Percentiles rank a stretch among this genome's conserved stretches.
These are phyloP conservation scores for Oxytorus armatus DNA, from an alignment of 2,888 invertebrate genomes.

Conservation along the genomic window DNA sequence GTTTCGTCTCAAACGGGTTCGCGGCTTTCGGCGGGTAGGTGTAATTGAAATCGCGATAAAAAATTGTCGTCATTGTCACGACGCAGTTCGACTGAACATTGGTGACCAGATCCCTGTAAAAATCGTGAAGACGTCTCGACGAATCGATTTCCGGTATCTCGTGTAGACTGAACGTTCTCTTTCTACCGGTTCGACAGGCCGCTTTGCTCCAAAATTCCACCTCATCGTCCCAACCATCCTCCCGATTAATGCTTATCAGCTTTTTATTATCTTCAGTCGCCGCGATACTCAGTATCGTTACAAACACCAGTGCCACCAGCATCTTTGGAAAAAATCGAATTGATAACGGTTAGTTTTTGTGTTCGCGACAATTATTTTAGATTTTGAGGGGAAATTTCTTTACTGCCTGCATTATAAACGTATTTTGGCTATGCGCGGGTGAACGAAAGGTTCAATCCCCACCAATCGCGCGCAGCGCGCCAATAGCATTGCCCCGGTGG, in stretches of 20 bases:
- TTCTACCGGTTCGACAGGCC: conserved; percentile 45
- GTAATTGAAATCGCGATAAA: background rate
- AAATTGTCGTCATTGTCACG: conserved; percentile 15
- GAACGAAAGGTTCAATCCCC: too few relatives aligned
- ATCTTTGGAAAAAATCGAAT: conserved; percentile 32
- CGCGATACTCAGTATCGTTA: conserved; percentile 8
- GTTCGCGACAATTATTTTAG: background rate
- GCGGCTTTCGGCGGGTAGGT: background rate
- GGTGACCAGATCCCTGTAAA: conserved; percentile 35
- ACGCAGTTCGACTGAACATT: conserved; percentile 45
- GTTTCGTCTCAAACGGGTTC: background rate
- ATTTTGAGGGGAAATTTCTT: too few relatives aligned
- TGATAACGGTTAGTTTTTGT: background rate
- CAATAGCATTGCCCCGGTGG: too few relatives aligned
- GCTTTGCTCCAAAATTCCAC: conserved; percentile 46
- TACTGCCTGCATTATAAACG: too few relatives aligned
- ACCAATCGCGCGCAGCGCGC: too few relatives aligned
- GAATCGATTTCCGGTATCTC: conserved; percentile 22
- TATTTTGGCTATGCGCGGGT: too few relatives aligned
- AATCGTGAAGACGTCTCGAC: conserved; percentile 40
- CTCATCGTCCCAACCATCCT: conserved; percentile 30
- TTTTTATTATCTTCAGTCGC: background rate
- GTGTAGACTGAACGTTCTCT: conserved; percentile 42
- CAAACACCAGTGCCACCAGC: conserved; percentile 5
- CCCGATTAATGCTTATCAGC: background rate